phyloP scores from a whole-genome alignment of 2,113 vertebrate genomes.

The Pogona vitticeps region DNA sequence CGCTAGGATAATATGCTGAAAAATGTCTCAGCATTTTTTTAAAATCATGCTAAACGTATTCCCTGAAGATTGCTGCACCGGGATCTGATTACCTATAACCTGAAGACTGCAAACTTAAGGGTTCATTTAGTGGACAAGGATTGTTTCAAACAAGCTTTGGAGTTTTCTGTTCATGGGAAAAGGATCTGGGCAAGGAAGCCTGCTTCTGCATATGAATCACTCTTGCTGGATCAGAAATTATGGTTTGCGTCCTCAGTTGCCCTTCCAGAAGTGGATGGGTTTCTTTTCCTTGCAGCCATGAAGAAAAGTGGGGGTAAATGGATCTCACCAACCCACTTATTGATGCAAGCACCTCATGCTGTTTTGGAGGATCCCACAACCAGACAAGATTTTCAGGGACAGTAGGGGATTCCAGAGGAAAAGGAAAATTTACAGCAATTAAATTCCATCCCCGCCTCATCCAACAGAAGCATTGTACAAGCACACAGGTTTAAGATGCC shows the following conservation, averaged over 20 bases:
- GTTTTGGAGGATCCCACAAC: neutral
- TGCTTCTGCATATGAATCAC: slow-evolving; percentile 16
- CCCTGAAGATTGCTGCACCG: neutral
- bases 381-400: neutral
- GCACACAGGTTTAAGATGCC: neutral
- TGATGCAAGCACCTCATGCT: neutral
- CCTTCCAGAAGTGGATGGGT: neutral
- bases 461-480: neutral
- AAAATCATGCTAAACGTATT: slow-evolving; percentile 46
- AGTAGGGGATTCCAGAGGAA: neutral
- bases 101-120: slow-evolving; percentile 49
- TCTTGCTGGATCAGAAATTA: neutral
- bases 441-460: neutral
- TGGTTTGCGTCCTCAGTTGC: neutral
- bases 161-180: neutral
- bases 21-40: slow-evolving; percentile 65
- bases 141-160: neutral
- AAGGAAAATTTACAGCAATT: neutral
- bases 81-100: slow-evolving; percentile 48
- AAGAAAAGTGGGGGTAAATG: neutral
- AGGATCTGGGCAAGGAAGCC: neutral
- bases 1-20: slow-evolving; percentile 51
- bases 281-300: neutral
- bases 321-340: neutral
- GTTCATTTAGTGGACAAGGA: slow-evolving; percentile 22